Percentiles rank a stretch among this genome's conserved stretches.
phyloP scores from a whole-genome alignment of 2,888 invertebrate genomes.

The Lobophora halterata region DNA sequence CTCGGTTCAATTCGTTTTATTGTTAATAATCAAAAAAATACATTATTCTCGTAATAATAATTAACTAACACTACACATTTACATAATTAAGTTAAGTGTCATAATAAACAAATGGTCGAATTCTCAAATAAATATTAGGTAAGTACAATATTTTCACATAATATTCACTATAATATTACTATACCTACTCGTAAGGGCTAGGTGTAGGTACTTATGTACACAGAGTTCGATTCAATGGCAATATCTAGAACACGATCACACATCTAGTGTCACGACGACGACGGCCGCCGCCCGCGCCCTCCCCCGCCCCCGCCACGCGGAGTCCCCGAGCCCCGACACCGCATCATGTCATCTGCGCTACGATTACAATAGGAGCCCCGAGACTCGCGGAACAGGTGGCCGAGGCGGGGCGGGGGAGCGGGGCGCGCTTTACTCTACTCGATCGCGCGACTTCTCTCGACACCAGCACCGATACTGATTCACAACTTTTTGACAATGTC shows the following conservation, averaged over 20 bases:
- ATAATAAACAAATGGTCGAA: slow-evolving; percentile 59
- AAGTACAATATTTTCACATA: slow-evolving; percentile 42
- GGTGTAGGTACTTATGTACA: slow-evolving; percentile 49
- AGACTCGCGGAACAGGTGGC: too few species aligned
- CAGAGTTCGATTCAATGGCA: slow-evolving; percentile 58
- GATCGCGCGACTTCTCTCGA: slow-evolving; percentile 13
- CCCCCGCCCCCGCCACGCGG: slow-evolving; percentile 16
- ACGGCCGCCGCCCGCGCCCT: slow-evolving; percentile 26
- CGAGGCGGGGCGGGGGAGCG: too few species aligned
- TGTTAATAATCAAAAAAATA: slow-evolving; percentile 68
- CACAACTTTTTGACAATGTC: slow-evolving; percentile 96
- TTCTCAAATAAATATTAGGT: slow-evolving; percentile 55
- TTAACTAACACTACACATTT: slow-evolving; percentile 64
- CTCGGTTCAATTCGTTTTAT: slow-evolving; percentile 42
- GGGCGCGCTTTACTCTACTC: too few species aligned
- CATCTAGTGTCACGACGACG: slow-evolving; percentile 22
- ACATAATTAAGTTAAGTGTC: slow-evolving; percentile 62
- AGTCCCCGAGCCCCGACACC: slow-evolving; percentile 30
- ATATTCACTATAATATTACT: slow-evolving; percentile 34
- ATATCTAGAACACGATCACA: slow-evolving; percentile 47
- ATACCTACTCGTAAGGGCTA: slow-evolving; percentile 43
- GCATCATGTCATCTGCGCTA: too few species aligned
- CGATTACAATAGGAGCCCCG: too few species aligned
- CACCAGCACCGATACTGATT: slow-evolving; percentile 40
- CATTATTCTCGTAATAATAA: slow-evolving; percentile 56